phyloP scores from a whole-genome alignment of 1,140 invertebrate genomes.

The Macrocentrus cingulum region DNA sequence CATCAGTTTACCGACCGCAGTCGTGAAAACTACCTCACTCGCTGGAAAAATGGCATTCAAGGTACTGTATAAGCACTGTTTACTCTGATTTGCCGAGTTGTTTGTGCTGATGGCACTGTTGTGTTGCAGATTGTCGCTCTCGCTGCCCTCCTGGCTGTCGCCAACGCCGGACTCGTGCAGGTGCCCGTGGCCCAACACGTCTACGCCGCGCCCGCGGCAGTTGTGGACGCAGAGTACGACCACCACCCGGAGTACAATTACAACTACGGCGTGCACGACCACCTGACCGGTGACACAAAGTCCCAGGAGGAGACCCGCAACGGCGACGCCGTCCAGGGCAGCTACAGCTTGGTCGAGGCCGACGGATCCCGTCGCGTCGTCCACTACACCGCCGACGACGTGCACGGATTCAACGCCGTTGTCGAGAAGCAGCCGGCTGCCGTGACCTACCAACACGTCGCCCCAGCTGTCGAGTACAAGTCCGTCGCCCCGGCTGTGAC shows the following conservation, averaged over 20 bases:
- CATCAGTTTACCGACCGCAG: background rate
- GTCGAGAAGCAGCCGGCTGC: conserved; percentile 15
- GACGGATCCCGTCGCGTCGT: conserved; percentile 20
- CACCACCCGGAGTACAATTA: conserved; percentile 25
- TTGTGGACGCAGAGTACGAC: conserved; percentile 20
- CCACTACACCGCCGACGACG: conserved; percentile 20
- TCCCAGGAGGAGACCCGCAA: conserved; percentile 26
- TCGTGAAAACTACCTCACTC: background rate
- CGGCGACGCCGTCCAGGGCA: conserved; percentile 28
- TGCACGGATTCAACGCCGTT: conserved; percentile 23
- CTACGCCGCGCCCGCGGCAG: background rate
- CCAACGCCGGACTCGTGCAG: conserved; percentile 34
- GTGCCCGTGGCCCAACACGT: conserved; percentile 18
- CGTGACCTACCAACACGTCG: background rate
- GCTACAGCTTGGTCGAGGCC: conserved; percentile 24
- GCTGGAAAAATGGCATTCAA: conserved; percentile 22
- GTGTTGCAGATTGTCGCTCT: conserved; percentile 27
- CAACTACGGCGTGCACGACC: conserved; percentile 20
- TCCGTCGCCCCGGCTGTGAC: too few relatives aligned
- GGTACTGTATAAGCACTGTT: conserved; percentile 7
- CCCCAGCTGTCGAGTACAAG: too few relatives aligned
- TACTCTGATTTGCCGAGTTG: background rate
- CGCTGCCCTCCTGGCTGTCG: conserved; percentile 36
- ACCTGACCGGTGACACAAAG: conserved; percentile 28
- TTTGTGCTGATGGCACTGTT: background rate